Conservation (phyloP, 2,888 invertebrate genomes). For the Acrobeloides nanus region DNA sequence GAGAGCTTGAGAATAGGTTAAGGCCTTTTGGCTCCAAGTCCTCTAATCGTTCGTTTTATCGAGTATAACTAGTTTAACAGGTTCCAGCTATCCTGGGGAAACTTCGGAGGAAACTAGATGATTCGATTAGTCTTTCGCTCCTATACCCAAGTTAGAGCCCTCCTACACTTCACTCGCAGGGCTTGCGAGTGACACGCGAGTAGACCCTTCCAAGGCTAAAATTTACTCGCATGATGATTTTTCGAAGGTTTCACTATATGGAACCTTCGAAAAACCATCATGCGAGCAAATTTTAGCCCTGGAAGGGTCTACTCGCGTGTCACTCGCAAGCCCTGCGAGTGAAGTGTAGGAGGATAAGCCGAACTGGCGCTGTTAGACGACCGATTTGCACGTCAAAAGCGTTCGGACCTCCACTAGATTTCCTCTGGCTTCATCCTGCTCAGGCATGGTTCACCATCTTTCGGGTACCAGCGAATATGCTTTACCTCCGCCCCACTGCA, state of each 20-base stretch:
- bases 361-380: no score
- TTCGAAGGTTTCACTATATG: no score
- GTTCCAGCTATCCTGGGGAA: conserved; percentile 30
- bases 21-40: conserved; percentile 67
- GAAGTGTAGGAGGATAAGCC: no score
- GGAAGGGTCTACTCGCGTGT: no score
- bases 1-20: conserved; percentile 72
- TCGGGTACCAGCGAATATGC: conserved; percentile 67
- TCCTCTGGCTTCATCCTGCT: conserved; percentile 67
- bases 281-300: no score
- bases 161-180: no score
- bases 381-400: conserved; percentile 74
- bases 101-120: conserved; percentile 69
- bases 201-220: no score
- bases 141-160: conserved; percentile 71
- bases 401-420: conserved; percentile 68
- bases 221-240: no score
- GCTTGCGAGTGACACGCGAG: no score
- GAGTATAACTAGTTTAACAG: conserved; percentile 60
- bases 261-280: no score
- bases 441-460: conserved; percentile 70
- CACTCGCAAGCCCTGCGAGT: no score
- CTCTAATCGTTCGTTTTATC: conserved; percentile 71
- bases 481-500: conserved; percentile 60
- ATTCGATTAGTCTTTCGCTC: conserved; percentile 66